Evolutionary conservation across 2,797 vertebrate species (phyloP), one percentile per base, ranked within the genome.

Genomic region (Thripadectes ignobilis): DNA sequence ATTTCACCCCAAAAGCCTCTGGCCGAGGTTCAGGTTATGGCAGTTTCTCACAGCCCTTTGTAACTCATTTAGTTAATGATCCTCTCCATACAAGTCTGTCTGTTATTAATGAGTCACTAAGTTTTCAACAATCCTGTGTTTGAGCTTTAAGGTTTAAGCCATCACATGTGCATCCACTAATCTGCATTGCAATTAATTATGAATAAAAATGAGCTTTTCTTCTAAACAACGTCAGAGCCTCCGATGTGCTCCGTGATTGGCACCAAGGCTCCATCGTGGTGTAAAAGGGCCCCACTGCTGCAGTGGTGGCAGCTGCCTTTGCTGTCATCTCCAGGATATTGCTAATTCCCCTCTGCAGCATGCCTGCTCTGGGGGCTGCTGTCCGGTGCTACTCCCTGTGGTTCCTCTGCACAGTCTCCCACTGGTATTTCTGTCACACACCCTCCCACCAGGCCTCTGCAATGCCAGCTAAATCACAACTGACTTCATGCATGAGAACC

Each of bases 41-140:
- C 81, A 93, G 78, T 65, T 93, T 93, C 88, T 94, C 95, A 91
- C 65, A 94, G 84, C 72, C 49, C 86, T 92, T 87, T 91, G 78
- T 77, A 96, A 93, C 72, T 96, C 91, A 89, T 93, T 96, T 92
- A 94, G 84, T 89, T 96, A 95, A 95, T 97, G 91, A 91, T 91
- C 79, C 92, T 93, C 88, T 85, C 76, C 54, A 7, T 67, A 80
- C 75, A 77, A 92, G 72, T 57, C 78, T 94, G 71, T 16, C 88
- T 94, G 68, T 85, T 95, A 95, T 89, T 96, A 96, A 95, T 96
- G 92, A 97, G 78, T 95, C 93, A 94, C 91, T 92, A 89, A 85
- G 91, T 96, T 96, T 89, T 82, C 93, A 91, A 72, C 87, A 91
- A 59, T 77, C 92, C 63, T 68, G 2, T 77, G 89, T 94, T 74